phyloP scores from a whole-genome alignment of 2,797 vertebrate genomes.

The Euphonia xanthogaster region DNA sequence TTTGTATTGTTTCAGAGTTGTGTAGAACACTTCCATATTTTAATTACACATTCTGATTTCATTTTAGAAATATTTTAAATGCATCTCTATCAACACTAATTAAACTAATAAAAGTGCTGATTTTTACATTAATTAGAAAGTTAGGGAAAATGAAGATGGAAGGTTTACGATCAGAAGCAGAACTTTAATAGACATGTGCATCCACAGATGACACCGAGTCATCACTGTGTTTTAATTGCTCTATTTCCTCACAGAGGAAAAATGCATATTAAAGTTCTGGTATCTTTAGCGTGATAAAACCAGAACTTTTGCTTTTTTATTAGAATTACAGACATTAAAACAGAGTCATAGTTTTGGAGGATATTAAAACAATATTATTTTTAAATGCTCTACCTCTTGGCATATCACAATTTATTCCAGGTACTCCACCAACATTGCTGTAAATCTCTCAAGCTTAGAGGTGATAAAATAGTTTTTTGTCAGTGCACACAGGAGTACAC shows the following conservation, averaged over 20 bases:
- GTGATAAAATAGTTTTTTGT: neutral
- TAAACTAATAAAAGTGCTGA: neutral
- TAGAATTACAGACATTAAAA: neutral
- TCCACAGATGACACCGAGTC: neutral
- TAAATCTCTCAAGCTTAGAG: neutral
- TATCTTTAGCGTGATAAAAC: neutral
- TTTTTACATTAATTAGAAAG: neutral
- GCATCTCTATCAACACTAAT: neutral
- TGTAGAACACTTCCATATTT: neutral
- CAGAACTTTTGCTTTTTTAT: neutral
- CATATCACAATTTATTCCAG: neutral
- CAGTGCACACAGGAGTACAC: neutral
- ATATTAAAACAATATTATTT: neutral
- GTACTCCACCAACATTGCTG: neutral
- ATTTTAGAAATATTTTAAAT: neutral
- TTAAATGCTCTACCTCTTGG: neutral
- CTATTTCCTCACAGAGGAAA: neutral
- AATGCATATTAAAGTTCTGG: neutral
- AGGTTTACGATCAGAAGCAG: neutral
- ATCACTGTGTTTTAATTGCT: slow-evolving; percentile 7
- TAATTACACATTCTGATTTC: neutral
- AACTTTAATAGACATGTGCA: neutral
- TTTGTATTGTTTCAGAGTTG: neutral
- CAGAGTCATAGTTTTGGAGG: neutral
- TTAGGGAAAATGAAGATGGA: neutral